Conservation (phyloP, 2,797 vertebrate genomes). For the Decapterus maruadsi region DNA sequence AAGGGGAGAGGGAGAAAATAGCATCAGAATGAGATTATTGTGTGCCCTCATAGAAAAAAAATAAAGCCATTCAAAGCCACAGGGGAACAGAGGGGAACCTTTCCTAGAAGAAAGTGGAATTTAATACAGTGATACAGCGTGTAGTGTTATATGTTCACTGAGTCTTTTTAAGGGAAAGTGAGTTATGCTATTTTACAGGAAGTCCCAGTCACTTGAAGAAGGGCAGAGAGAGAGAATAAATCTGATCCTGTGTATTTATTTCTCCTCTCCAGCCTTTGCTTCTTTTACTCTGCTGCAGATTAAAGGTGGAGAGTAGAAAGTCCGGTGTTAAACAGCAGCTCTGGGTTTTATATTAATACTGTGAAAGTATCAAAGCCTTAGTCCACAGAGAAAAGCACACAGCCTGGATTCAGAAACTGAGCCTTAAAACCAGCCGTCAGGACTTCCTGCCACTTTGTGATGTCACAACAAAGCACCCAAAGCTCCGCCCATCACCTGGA, state of each 20-base stretch:
- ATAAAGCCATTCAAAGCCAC: constrained; percentile 36
- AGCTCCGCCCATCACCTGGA: too few species aligned
- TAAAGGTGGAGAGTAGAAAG: constrained; percentile 5
- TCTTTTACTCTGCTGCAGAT: constrained; percentile 42
- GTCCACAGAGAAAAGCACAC: too few species aligned
- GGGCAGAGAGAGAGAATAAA: constrained; percentile 45
- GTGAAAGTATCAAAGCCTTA: too few species aligned
- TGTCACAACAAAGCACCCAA: too few species aligned
- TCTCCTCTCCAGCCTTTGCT: constrained; percentile 50
- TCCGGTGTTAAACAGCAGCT: too few species aligned
- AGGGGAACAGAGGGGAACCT: constrained; percentile 59
- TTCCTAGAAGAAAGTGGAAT: constrained; percentile 59
- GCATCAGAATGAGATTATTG: constrained; percentile 78
- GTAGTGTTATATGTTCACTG: constrained; percentile 63
- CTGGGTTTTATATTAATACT: too few species aligned
- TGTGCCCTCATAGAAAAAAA: constrained; percentile 54
- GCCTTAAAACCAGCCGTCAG: too few species aligned
- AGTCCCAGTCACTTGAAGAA: constrained; percentile 62
- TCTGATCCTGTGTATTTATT: constrained; percentile 54
- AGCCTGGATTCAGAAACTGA: too few species aligned
- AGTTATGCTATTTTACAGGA: constrained; percentile 63
- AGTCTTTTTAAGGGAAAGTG: constrained; percentile 61
- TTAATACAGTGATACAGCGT: constrained; percentile 69
- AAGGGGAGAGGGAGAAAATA: constrained; percentile 57
- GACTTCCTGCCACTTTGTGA: too few species aligned